These are phyloP conservation scores for Zaprionus vittiger DNA, from an alignment of 1,140 invertebrate genomes.

Conservation along the genomic window DNA sequence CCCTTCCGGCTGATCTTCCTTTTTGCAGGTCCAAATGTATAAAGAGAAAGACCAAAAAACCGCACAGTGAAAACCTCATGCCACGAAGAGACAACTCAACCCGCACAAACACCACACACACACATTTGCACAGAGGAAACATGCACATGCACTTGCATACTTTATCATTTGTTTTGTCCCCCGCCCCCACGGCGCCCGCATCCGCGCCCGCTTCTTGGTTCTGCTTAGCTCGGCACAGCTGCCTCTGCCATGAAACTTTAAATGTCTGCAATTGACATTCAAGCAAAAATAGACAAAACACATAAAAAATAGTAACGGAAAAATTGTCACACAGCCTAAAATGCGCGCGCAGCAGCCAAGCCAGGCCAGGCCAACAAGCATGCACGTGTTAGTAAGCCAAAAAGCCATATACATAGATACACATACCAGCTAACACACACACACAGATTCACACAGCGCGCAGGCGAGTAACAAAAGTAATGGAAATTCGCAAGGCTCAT, in stretches of 20 bases:
- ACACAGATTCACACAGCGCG: constrained; percentile 23
- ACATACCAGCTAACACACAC: constrained; percentile 12
- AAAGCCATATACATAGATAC: constrained; percentile 33
- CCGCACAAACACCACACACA: constrained; percentile 20
- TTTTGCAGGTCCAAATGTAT: neutral
- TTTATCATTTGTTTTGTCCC: constrained; percentile 65
- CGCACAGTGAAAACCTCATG: constrained; percentile 57
- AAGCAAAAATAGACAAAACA: constrained; percentile 51
- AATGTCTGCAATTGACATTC: constrained; percentile 82
- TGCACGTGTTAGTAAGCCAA: constrained; percentile 38
- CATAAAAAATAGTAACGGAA: constrained; percentile 18
- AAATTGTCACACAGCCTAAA: constrained; percentile 76
- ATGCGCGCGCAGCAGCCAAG: constrained; percentile 76
- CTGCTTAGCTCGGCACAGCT: constrained; percentile 16
- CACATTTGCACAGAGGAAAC: constrained; percentile 7
- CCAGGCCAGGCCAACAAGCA: constrained; percentile 63
- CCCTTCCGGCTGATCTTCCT: neutral
- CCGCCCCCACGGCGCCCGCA: neutral
- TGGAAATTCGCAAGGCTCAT: constrained; percentile 63
- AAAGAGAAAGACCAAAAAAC: constrained; percentile 47
- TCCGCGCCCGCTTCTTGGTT: neutral
- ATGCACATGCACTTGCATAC: constrained; percentile 59
- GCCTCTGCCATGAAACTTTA: constrained; percentile 61
- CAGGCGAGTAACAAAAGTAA: constrained; percentile 64
- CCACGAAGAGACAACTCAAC: constrained; percentile 52